Base-by-base conservation (phyloP, 92 coral and sea anemone species). In the Anthopleura xanthogrammica region DNA sequence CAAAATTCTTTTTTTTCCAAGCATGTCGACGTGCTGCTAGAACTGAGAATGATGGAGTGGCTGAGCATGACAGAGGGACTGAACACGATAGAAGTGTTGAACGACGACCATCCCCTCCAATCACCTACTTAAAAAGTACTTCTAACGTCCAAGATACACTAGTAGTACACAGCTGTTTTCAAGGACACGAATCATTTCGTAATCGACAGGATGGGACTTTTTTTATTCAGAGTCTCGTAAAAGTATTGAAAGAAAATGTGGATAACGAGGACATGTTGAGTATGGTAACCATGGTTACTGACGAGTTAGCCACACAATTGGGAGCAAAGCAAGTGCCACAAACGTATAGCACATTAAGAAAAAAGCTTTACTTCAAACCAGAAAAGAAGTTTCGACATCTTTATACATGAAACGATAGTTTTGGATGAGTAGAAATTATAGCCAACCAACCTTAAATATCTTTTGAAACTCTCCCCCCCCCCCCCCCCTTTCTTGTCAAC, bases 1-100 rank as follows among this genome's bases (percentile, higher is more conserved):
- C 91, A 60, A 88, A 88, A 60, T 72, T 88, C 29, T 84, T 88
- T 57, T 83, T 88, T 64, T 76, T 88, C 6, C 88, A 88, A 54
- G 85, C 85, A 46, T 88, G 91, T 64, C 82, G 91, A 5, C 56
- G 72, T 46, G 50, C 9, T 46, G 50, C 50, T 46, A 5, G 9
- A 9, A 46, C 50, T 46, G 50, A 46, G 1, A 29, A 29, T 29
- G 36, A 29, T 29, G 36, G 36, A 29, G 36, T 29, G 36, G 36
- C 36, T 29, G 36, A 29, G 9, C 50, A 46, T 46, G 9, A 46
- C 9, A 4, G 50, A 46, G 50, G 50, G 4, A 9, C 7, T 46
- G 50, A 46, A 46, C 50, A 46, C 9, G 50, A 46, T 46, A 9
- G 50, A 46, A 46, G 50, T 46, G 50, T 9, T 5, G 50, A 46